Evolutionary conservation across 2,797 vertebrate genomes (phyloP), one percentile per base, ranked within the genome.

Genomic region (Mormyrops boulengeri): DNA sequence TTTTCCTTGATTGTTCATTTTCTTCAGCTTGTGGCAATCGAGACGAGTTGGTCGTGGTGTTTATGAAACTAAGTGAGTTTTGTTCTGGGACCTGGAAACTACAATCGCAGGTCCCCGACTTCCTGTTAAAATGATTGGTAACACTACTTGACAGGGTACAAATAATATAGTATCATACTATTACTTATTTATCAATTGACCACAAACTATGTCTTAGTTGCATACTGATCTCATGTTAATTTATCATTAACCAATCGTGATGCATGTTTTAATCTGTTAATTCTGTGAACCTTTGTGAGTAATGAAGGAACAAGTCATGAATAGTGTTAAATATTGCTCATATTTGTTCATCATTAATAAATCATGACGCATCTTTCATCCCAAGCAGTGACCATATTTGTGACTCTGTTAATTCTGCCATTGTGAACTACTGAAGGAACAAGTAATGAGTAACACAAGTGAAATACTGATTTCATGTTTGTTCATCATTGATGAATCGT

Each of bases 1-100:
- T 87, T 89, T 90, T 89, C 55, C 90, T 85, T 50, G 84, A 50
- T 52, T 52, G 22, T 11, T n/a, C 49, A 85, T 52, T 85, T 47
- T 47, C 77, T 47, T 26, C 49, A 52, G 19, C 47, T 17, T 85
- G 41, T 12, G 82, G 47, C 49, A 52, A 49, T 52, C 1, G 49
- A 85, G 44, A 14, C 1, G 82, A 85, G n/a, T 52, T 85, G 41
- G 41, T 82, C 22, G 22, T 82, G 41, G 6, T 47, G 2, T 82
- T 82, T 44, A 80, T 80, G 30, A 47, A 82, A 12, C 50, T 34
- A 52, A 12, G 3, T 22, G 22, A 52, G 49, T 52, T 85, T 47
- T 50, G 8, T 52, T 50, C 22, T 52, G n/a, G 44, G 22, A 47
- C 17, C 77, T 47, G 41, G 17, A 47, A 47, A 47, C 19, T 47